A percentile compares a stretch with the other conserved stretches of the same genome.
These are phyloP conservation scores for Andrena bicolor DNA, from an alignment of 2,888 invertebrate species.

Conservation along the genomic window DNA sequence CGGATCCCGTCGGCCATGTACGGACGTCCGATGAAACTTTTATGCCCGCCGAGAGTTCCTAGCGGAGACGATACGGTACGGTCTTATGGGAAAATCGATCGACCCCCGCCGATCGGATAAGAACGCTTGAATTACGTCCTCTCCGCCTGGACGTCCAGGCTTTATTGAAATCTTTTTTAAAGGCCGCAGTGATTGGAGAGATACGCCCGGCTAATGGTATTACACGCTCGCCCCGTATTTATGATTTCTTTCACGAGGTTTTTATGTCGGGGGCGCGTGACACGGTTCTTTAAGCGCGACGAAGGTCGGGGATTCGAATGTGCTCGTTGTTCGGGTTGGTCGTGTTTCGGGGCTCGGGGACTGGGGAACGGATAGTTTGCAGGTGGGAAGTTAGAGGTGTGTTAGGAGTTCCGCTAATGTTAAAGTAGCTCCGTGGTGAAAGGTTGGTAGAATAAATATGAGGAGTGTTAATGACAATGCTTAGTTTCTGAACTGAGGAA, in stretches of 20 bases:
- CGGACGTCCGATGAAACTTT: conserved; percentile 57
- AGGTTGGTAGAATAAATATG: no score
- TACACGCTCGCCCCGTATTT: conserved; percentile 40
- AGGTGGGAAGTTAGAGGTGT: no score
- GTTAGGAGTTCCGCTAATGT: no score
- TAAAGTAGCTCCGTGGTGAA: no score
- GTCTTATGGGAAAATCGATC: conserved; percentile 61
- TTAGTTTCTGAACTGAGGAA: no score
- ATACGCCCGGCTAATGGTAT: conserved; percentile 52
- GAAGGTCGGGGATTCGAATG: conserved; percentile 2
- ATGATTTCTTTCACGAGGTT: conserved; percentile 41
- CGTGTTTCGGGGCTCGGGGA: background rate
- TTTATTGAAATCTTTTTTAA: conserved; percentile 64
- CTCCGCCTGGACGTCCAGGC: conserved; percentile 34
- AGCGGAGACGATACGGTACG: conserved; percentile 39
- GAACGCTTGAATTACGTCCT: conserved; percentile 49
- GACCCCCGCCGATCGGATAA: conserved; percentile 53
- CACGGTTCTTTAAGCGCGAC: conserved; percentile 31
- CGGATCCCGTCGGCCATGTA: conserved; percentile 18
- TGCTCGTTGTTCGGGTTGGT: background rate
- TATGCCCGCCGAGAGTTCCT: conserved; percentile 52
- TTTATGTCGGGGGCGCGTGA: conserved; percentile 46
- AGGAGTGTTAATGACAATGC: no score
- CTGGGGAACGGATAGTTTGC: background rate
- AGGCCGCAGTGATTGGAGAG: conserved; percentile 47